Evolutionary conservation across 1,140 invertebrate species (phyloP).

Genomic region (Drosophila takahashii): DNA sequence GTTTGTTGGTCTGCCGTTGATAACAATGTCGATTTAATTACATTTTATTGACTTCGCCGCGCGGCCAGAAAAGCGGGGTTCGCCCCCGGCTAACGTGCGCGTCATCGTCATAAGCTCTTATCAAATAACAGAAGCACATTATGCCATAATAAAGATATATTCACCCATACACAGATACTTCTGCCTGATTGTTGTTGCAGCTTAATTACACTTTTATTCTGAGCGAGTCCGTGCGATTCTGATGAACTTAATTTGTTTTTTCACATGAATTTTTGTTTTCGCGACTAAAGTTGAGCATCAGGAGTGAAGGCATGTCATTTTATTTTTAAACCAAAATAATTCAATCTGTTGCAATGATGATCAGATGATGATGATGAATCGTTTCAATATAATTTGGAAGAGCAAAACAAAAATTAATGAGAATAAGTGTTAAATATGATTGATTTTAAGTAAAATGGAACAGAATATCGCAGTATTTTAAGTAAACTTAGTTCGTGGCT

Average conservation of each 20-base stretch:
- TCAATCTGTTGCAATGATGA: not conserved
- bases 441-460: too few species aligned
- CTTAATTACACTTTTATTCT: slow-evolving; percentile 62
- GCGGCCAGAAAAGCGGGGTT: slow-evolving; percentile 7
- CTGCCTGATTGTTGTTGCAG: slow-evolving; percentile 33
- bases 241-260: slow-evolving; percentile 20
- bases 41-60: slow-evolving; percentile 72
- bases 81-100: slow-evolving; percentile 29
- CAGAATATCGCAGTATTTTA: too few species aligned
- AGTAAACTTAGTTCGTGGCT: too few species aligned
- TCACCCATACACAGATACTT: slow-evolving; percentile 9
- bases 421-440: too few species aligned
- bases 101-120: slow-evolving; percentile 75
- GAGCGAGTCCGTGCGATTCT: not conserved
- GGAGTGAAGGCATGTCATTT: not conserved
- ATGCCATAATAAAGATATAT: slow-evolving; percentile 40
- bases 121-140: slow-evolving; percentile 73
- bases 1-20: slow-evolving; percentile 40
- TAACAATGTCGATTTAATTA: slow-evolving; percentile 82
- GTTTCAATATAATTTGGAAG: not conserved
- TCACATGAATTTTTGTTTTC: slow-evolving; percentile 2
- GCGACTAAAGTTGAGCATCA: not conserved
- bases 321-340: not conserved
- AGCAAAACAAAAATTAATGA: too few species aligned
- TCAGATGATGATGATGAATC: not conserved